Evolutionary conservation across 2,797 vertebrate species (phyloP).

Genomic region (Danio choprae): DNA sequence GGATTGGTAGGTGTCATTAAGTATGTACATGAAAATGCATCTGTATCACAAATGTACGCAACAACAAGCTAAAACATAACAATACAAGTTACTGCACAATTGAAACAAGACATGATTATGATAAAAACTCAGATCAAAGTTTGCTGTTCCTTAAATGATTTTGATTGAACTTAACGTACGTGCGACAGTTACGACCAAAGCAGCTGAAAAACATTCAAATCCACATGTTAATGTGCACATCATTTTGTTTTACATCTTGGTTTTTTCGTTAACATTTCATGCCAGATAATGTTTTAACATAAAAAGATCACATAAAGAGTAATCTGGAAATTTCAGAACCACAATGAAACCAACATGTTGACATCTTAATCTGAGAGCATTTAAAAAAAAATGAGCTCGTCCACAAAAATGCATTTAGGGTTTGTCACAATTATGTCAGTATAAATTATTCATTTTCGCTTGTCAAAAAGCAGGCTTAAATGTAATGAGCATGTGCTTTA

Average conservation of each 20-base stretch:
- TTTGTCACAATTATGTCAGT: not conserved
- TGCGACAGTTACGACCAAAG: not conserved
- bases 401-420: not conserved
- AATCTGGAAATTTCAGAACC: not conserved
- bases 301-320: not conserved
- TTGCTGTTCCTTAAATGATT: too few relatives aligned
- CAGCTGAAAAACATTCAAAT: constrained; percentile 1
- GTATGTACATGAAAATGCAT: too few relatives aligned
- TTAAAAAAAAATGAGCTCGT: not conserved
- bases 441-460: not conserved
- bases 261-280: not conserved
- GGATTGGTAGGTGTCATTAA: too few relatives aligned
- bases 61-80: too few relatives aligned
- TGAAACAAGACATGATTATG: too few relatives aligned
- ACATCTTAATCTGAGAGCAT: not conserved
- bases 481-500: constrained; percentile 4
- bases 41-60: too few relatives aligned
- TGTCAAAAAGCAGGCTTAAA: too few relatives aligned
- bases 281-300: not conserved
- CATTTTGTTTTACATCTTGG: not conserved
- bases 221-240: not conserved
- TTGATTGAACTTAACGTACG: not conserved
- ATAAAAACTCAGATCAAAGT: not conserved
- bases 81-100: too few relatives aligned
- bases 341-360: not conserved